These are phyloP conservation scores for Phoeniculus purpureus DNA, from an alignment of 2,797 vertebrate species.

Conservation along the genomic window DNA sequence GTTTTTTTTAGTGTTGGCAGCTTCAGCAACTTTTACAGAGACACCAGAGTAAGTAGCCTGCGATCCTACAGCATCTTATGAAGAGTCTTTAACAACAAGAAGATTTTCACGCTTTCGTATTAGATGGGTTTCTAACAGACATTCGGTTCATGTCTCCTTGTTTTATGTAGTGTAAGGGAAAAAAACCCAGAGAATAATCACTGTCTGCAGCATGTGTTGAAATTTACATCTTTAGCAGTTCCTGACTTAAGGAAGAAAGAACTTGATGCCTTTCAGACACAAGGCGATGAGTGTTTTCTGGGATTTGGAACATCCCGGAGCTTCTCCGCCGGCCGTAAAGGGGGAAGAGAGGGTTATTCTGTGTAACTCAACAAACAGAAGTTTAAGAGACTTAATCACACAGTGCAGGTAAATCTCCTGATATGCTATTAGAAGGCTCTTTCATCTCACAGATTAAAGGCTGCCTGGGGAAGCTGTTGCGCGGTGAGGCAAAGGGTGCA, in stretches of 20 bases:
- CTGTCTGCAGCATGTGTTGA: conserved; percentile 26
- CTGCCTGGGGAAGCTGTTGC: conserved; percentile 34
- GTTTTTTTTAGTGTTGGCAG: conserved; percentile 24
- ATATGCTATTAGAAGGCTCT: conserved; percentile 3
- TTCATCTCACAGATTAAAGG: conserved; percentile 66
- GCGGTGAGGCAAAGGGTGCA: not conserved
- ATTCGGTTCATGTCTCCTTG: conserved; percentile 46
- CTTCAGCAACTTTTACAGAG: conserved; percentile 53
- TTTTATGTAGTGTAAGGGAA: conserved; percentile 38
- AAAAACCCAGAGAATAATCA: conserved; percentile 19
- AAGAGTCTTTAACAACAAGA: conserved; percentile 32
- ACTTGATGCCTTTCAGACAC: not conserved
- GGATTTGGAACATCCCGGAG: not conserved
- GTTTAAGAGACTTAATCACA: conserved; percentile 55
- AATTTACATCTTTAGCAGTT: conserved; percentile 27
- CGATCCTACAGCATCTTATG: conserved; percentile 29
- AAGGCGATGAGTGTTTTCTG: conserved; percentile 22
- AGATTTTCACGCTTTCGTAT: conserved; percentile 51
- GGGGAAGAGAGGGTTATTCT: conserved; percentile 26
- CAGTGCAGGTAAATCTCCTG: conserved; percentile 30
- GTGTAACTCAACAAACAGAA: conserved; percentile 12
- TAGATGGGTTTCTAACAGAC: conserved; percentile 35
- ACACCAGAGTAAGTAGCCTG: conserved; percentile 64
- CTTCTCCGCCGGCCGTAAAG: not conserved
- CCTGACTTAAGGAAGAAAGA: conserved; percentile 26